phyloP scores from a whole-genome alignment of 2,888 invertebrate genomes.

The Emmelina monodactyla region DNA sequence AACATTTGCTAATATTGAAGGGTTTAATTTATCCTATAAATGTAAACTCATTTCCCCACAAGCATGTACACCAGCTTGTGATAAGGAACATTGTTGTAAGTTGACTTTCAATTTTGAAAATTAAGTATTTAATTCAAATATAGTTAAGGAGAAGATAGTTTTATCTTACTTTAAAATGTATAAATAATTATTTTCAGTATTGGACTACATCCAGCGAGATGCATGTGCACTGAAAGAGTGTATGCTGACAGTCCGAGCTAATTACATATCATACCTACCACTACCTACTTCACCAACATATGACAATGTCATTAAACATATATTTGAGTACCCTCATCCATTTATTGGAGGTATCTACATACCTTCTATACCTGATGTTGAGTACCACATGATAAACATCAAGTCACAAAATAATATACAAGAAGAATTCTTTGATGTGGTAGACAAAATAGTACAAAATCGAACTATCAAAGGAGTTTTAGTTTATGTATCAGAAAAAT shows the following conservation, averaged over 20 bases:
- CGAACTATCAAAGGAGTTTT: slow-evolving; percentile 41
- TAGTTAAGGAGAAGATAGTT: no score
- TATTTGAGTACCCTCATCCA: slow-evolving; percentile 21
- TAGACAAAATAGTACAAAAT: slow-evolving; percentile 29
- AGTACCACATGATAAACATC: slow-evolving; percentile 39
- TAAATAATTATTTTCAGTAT: slow-evolving; percentile 31
- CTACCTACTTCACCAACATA: slow-evolving; percentile 30
- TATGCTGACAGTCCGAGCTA: slow-evolving; percentile 35
- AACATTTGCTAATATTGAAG: slow-evolving; percentile 35
- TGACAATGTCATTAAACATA: slow-evolving; percentile 25
- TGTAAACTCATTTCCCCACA: slow-evolving; percentile 31
- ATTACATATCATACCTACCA: slow-evolving; percentile 38
- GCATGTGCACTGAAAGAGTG: slow-evolving; percentile 39
- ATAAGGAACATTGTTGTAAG: slow-evolving; percentile 45
- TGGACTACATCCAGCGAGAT: slow-evolving; percentile 37
- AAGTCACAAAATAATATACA: slow-evolving; percentile 25
- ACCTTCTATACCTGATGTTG: slow-evolving; percentile 43
- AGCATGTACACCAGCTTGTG: slow-evolving; percentile 37
- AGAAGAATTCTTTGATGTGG: slow-evolving; percentile 26
- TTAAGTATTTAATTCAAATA: no score
- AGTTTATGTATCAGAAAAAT: slow-evolving; percentile 51
- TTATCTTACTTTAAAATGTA: no score
- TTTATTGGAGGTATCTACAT: slow-evolving; percentile 45
- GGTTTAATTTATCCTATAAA: slow-evolving; percentile 22
- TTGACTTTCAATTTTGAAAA: no score